These are phyloP conservation scores for Agrochola circellaris DNA, from an alignment of 2,888 invertebrate species.

Conservation along the genomic window DNA sequence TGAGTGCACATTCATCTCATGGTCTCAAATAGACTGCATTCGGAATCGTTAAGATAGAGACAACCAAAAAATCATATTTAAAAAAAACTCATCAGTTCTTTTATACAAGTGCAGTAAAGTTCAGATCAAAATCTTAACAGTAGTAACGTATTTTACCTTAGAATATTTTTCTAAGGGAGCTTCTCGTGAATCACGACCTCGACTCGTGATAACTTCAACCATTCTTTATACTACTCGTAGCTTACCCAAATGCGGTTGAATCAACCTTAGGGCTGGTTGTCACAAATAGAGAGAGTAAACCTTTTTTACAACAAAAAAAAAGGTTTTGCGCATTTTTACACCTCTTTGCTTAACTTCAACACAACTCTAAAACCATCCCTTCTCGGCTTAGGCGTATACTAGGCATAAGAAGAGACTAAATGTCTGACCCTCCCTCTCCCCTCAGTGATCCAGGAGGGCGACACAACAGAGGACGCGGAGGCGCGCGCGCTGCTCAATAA, in stretches of 20 bases:
- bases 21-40: too few relatives aligned
- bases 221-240: background rate
- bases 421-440: background rate
- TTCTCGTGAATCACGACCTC: conserved; percentile 23
- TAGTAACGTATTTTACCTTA: background rate
- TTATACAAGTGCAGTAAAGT: background rate
- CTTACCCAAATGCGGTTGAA: background rate
- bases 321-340: background rate
- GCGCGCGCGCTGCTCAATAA: conserved; percentile 95
- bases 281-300: background rate
- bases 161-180: background rate
- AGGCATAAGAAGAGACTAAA: background rate
- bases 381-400: too few relatives aligned
- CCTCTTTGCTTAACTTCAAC: background rate
- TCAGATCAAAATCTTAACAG: background rate
- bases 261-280: background rate
- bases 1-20: background rate
- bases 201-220: background rate
- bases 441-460: conserved; percentile 92
- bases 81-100: too few relatives aligned
- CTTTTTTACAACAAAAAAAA: background rate
- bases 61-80: too few relatives aligned
- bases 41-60: background rate
- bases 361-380: background rate
- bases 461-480: conserved; percentile 92